phyloP scores from a whole-genome alignment of 2,797 vertebrate genomes.

The Ptychobarbus kaznakovi region DNA sequence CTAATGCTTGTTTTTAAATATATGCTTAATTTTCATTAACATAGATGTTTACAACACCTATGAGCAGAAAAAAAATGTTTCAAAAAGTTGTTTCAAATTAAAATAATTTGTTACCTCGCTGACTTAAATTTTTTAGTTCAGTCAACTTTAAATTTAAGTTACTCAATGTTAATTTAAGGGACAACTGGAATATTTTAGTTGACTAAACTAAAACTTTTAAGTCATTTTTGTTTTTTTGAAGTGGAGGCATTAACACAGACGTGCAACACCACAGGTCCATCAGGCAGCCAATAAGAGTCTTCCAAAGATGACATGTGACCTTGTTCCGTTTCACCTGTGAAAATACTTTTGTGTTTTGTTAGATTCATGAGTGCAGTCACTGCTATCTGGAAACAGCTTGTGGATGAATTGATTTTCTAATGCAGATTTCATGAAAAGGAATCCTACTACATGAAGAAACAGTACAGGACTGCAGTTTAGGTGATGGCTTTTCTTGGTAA shows the following conservation, averaged over 20 bases:
- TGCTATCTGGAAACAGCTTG: background rate
- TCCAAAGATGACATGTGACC: slow-evolving; percentile 13
- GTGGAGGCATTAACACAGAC: background rate
- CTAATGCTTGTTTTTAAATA: background rate
- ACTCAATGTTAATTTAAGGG: too few species aligned
- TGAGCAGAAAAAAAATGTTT: too few species aligned
- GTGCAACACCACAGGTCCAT: background rate
- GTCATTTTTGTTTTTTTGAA: too few species aligned
- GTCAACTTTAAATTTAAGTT: too few species aligned
- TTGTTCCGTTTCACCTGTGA: background rate
- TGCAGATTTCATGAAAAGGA: background rate
- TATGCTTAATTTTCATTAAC: background rate
- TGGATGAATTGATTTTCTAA: background rate
- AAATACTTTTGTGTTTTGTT: background rate
- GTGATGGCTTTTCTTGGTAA: background rate
- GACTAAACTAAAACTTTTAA: too few species aligned
- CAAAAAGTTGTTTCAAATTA: too few species aligned
- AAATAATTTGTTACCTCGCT: too few species aligned
- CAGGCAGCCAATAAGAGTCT: background rate
- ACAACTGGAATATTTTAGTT: too few species aligned
- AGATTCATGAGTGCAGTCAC: background rate
- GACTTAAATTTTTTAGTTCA: too few species aligned
- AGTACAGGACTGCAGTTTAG: background rate
- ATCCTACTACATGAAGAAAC: background rate
- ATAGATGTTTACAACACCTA: background rate